Evolutionary conservation across 2,888 invertebrate genomes (phyloP).

Genomic region (Lottia gigantea): DNA sequence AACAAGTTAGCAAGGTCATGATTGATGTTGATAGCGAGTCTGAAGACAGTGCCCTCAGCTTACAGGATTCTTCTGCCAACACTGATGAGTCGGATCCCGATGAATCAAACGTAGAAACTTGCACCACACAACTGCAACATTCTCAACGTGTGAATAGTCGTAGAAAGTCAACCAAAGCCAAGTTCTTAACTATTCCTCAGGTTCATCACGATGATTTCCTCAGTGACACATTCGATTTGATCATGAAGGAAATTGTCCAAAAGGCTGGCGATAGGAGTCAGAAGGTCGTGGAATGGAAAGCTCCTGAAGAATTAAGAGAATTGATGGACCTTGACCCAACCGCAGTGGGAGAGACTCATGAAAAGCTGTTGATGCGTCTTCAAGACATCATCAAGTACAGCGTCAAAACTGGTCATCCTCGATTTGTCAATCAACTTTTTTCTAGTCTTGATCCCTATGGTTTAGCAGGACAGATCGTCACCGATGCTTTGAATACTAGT

Average conservation of each 20-base stretch:
- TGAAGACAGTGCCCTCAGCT: slow-evolving; percentile 6
- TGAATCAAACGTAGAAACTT: too few species aligned
- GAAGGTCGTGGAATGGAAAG: slow-evolving; percentile 19
- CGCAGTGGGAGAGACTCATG: slow-evolving; percentile 68
- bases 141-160: slow-evolving; percentile 3
- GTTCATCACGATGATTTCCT: slow-evolving; percentile 15
- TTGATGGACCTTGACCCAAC: slow-evolving; percentile 19
- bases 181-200: slow-evolving; percentile 15
- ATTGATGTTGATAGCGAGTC: neutral
- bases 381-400: slow-evolving; percentile 91
- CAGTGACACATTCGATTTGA: slow-evolving; percentile 16
- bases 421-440: slow-evolving; percentile 98
- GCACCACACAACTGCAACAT: neutral
- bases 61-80: neutral
- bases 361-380: slow-evolving; percentile 91
- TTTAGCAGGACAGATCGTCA: slow-evolving; percentile 98
- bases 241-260: slow-evolving; percentile 20
- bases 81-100: neutral
- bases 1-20: too few species aligned
- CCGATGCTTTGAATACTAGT: slow-evolving; percentile 97
- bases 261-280: slow-evolving; percentile 15
- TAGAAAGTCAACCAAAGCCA: neutral
- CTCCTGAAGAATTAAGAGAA: slow-evolving; percentile 11
- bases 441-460: slow-evolving; percentile 95
- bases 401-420: slow-evolving; percentile 97